A percentile compares a stretch with the other conserved stretches of the same genome.
Evolutionary conservation across 2,888 invertebrate species (phyloP).

Genomic region (Perizoma affinitatum): DNA sequence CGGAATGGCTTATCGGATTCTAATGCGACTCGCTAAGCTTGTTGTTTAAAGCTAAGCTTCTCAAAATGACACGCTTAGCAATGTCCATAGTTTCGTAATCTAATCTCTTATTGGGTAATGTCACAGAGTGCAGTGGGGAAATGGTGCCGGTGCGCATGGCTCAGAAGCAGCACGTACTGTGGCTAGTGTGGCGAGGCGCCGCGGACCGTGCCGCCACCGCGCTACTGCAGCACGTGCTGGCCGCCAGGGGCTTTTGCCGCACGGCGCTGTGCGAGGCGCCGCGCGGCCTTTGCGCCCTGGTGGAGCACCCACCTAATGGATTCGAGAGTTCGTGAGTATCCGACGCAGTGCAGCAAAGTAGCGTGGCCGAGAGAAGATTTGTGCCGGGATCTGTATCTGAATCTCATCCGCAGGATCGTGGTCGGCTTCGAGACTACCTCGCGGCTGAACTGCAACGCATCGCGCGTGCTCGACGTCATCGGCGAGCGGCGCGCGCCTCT

Average conservation of each 20-base stretch:
- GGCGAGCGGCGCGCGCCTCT: conserved; percentile 90
- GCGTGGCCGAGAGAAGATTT: background rate
- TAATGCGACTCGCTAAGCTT: too few relatives aligned
- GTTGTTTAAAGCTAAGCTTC: too few relatives aligned
- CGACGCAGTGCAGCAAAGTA: background rate
- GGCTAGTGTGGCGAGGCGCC: conserved; percentile 12
- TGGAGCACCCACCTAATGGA: background rate
- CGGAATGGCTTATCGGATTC: too few relatives aligned
- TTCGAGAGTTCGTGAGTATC: background rate
- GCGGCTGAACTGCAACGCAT: conserved; percentile 8
- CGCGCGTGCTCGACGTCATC: conserved; percentile 62
- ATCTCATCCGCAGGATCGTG: conserved; percentile 61
- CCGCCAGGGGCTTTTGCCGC: conserved; percentile 2
- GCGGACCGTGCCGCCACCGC: conserved; percentile 15
- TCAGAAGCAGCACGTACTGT: conserved; percentile 78
- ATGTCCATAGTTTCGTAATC: too few relatives aligned
- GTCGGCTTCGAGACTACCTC: conserved; percentile 2
- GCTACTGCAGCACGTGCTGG: conserved; percentile 13
- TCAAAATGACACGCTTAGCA: too few relatives aligned
- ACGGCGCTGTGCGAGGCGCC: conserved; percentile 13
- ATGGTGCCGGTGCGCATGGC: conserved; percentile 64
- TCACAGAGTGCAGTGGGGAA: background rate
- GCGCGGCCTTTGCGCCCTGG: conserved; percentile 4
- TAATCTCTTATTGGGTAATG: background rate
- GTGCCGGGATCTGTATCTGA: background rate